These are phyloP conservation scores for Trachythela sp. DNA, from an alignment of 64 coral and sea anemone genomes.

Conservation along the genomic window DNA sequence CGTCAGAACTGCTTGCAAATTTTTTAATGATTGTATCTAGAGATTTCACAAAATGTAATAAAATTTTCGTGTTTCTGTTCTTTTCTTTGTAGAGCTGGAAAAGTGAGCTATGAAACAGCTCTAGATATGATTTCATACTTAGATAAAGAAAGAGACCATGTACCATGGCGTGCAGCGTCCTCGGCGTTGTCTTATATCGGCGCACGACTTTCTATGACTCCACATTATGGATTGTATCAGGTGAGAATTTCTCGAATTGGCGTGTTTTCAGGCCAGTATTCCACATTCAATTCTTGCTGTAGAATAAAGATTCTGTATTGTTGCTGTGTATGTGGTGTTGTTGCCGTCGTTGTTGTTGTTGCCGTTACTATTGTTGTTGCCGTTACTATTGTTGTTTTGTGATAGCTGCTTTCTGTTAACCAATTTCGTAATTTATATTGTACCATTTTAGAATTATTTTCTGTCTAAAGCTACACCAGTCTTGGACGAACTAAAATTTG, in stretches of 20 bases:
- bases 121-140: slow-evolving; percentile 57
- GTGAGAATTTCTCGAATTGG: not conserved
- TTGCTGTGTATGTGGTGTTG: not conserved
- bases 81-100: slow-evolving; percentile 44
- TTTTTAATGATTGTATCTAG: not conserved
- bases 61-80: not conserved
- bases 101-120: slow-evolving; percentile 45
- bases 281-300: too few species aligned
- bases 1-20: not conserved
- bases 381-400: too few species aligned
- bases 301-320: not conserved
- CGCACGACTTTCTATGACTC: slow-evolving; percentile 1
- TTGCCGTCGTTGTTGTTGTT: not conserved
- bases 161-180: slow-evolving; percentile 40
- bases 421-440: not conserved
- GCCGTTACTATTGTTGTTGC: too few species aligned
- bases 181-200: slow-evolving; percentile 54
- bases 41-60: not conserved
- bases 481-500: not conserved
- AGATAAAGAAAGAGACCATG: slow-evolving; percentile 42
- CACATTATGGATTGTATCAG: slow-evolving; percentile 11
- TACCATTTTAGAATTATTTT: not conserved
- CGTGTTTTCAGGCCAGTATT: too few species aligned
- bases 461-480: slow-evolving; percentile 3
- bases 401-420: not conserved